Evolutionary conservation across 2,797 vertebrate species (phyloP), one percentile per base, ranked within the genome.

Genomic region (Fringilla coelebs): DNA sequence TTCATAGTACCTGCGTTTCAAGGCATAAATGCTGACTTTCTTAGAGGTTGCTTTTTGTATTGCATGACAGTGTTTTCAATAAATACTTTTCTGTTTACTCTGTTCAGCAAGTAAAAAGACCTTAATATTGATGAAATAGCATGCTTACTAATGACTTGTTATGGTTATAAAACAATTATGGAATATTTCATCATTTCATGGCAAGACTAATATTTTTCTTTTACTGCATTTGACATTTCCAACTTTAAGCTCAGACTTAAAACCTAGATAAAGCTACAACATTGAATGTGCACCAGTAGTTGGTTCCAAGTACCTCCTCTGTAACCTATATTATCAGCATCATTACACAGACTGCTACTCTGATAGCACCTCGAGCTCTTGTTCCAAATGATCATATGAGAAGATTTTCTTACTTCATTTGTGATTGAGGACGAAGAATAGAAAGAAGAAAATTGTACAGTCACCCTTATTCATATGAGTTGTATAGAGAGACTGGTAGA

Each of bases 81-180:
- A 96, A 96, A 94, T 77, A 87, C 61, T 93, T 91, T 95, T 96
- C 61, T 84, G 32, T 94, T 96, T 82, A 28, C 31, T 89, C 51
- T 70, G 65, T 82, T 54, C 74, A 89, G 24, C 63, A 79, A 95
- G 73, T 85, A 96, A 96, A 65, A 88, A 97, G 58, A 81, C 57
- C 54, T 78, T 90, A 96, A 94, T 93, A 88, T 55, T 92, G 92
- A 96, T 86, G 66, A 78, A 96, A 96, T 96, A 95, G 24, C 52
- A 77, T 88, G 51, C 70, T 97, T 88, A 90, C 70, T 95, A 96
- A 95, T 75, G 76, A 76, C 62, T 93, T 88, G 62, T 61, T 89
- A 93, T 66, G 20, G 70, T 92, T 67, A 57, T 52, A 68, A 68
- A 78, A 65, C 9, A 55, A 31, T 43, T 85, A 55, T 55, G 45